Conservation (phyloP, 2,113 vertebrate species). For the Pelmatolapia mariae region DNA sequence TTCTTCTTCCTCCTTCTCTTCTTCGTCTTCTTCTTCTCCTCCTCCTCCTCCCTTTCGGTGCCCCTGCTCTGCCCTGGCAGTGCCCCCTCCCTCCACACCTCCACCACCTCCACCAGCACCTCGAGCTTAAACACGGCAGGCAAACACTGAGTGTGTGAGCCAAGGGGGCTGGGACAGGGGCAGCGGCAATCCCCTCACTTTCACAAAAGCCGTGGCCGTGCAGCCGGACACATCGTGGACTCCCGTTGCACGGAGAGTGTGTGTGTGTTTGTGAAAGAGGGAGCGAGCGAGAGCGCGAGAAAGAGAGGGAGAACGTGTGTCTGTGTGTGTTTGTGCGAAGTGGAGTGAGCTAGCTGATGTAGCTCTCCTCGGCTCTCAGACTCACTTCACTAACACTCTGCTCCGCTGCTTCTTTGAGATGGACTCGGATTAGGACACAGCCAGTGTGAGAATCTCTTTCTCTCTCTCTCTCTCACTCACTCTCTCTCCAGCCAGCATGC, state of each 20-base stretch:
- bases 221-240: constrained; percentile 52
- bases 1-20: constrained; percentile 3
- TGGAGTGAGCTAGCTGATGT: constrained; percentile 33
- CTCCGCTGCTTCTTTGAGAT: constrained; percentile 67
- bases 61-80: constrained; percentile 51
- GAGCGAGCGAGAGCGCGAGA: neutral
- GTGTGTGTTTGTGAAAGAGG: constrained; percentile 1
- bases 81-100: constrained; percentile 38
- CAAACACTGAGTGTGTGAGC: constrained; percentile 58
- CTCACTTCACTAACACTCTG: constrained; percentile 70
- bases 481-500: constrained; percentile 48
- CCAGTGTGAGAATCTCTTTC: constrained; percentile 64
- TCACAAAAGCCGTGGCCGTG: constrained; percentile 61
- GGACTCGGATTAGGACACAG: constrained; percentile 73
- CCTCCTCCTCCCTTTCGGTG: constrained; percentile 33
- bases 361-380: constrained; percentile 59
- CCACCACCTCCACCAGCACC: constrained; percentile 18
- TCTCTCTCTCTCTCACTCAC: neutral
- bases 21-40: neutral
- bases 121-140: constrained; percentile 52
- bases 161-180: constrained; percentile 44
- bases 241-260: constrained; percentile 24
- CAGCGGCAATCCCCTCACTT: constrained; percentile 61
- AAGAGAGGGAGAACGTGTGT: neutral
- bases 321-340: constrained; percentile 14